A percentile compares a stretch with the other conserved stretches of the same genome.
Conservation (phyloP, 1,140 invertebrate species). For the Bombus confusus region DNA sequence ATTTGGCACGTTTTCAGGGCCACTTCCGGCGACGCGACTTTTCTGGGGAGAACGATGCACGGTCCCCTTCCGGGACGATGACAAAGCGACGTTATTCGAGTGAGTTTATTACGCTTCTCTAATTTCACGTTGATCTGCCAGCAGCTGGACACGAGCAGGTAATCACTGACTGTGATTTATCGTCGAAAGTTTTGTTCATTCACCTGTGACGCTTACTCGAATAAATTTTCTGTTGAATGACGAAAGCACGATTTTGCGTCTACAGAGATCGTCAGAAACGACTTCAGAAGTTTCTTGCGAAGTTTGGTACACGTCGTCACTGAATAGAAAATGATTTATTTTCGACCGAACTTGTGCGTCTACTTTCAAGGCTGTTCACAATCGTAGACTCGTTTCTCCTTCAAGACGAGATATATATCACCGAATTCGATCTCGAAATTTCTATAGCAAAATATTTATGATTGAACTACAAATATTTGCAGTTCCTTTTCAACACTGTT, state of each 20-base stretch:
- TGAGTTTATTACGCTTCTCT: background rate
- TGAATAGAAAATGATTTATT: conserved; percentile 9
- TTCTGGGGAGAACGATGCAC: background rate
- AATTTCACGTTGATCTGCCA: background rate
- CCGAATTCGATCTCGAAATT: background rate
- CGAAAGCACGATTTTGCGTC: no score
- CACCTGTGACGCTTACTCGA: background rate
- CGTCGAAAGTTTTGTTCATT: background rate
- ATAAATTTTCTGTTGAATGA: background rate
- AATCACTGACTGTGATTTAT: background rate
- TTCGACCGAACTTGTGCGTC: background rate
- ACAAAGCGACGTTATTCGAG: background rate
- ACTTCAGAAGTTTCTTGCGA: background rate
- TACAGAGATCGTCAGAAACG: background rate
- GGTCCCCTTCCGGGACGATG: background rate
- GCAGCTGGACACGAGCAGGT: background rate
- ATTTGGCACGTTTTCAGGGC: conserved; percentile 5
- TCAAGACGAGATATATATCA: background rate
- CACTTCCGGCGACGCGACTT: background rate
- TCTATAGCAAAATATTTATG: background rate
- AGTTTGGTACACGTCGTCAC: background rate
- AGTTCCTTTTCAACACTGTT: background rate
- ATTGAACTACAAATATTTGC: background rate
- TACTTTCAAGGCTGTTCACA: conserved; percentile 24
- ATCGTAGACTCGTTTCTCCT: background rate